Percentiles rank a stretch among this genome's conserved stretches.
Evolutionary conservation across 2,888 invertebrate genomes (phyloP).

Genomic region (Stegana nigrithorax): DNA sequence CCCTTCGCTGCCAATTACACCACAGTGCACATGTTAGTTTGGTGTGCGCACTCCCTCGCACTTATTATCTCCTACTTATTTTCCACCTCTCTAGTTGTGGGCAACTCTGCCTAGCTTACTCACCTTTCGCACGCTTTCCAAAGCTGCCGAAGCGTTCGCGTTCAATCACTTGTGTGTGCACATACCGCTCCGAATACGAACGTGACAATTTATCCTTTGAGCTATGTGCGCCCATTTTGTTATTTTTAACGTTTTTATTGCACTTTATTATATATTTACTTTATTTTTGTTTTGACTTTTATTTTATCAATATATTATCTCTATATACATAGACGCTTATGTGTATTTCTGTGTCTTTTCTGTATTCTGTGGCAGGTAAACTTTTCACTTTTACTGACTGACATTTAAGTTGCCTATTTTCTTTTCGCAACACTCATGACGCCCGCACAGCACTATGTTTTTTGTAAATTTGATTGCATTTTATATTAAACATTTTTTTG

Average conservation of each 20-base stretch:
- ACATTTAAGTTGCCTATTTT: no score
- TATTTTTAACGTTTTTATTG: neutral
- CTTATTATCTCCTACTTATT: no score
- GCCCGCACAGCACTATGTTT: constrained; percentile 1
- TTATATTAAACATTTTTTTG: neutral
- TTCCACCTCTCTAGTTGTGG: no score
- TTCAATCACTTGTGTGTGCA: constrained; percentile 72
- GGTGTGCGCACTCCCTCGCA: no score
- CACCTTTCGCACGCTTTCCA: constrained; percentile 72
- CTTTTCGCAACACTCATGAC: neutral
- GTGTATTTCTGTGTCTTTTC: no score
- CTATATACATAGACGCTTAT: no score
- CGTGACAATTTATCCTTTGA: constrained; percentile 81
- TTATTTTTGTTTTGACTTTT: neutral
- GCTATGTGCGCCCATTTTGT: constrained; percentile 80
- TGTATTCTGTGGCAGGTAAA: no score
- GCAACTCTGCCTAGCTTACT: no score
- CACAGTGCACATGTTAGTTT: no score
- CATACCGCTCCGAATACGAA: constrained; percentile 73
- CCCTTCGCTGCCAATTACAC: no score
- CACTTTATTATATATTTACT: no score
- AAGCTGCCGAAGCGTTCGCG: constrained; percentile 79
- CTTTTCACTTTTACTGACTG: neutral
- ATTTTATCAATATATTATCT: neutral
- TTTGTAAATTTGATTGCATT: neutral